Percentiles rank a stretch among this genome's conserved stretches.
Evolutionary conservation across 2,797 vertebrate species (phyloP).

Genomic region (Manis pentadactyla): DNA sequence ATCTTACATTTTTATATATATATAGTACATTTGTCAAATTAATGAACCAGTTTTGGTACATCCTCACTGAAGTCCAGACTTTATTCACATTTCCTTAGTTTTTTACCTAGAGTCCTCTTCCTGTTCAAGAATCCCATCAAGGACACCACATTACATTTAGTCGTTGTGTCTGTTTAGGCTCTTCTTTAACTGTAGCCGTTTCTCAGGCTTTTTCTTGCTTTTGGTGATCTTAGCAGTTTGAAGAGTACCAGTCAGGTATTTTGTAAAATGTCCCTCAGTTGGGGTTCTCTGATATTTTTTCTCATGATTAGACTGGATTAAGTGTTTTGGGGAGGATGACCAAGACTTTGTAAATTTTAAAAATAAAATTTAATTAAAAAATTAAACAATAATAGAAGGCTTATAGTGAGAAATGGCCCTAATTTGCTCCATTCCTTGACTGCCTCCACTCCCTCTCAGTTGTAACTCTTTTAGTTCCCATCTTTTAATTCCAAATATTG

Average conservation of each 20-base stretch:
- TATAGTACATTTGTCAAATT: not conserved
- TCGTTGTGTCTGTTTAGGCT: not conserved
- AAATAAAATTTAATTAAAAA: slow-evolving; percentile 15
- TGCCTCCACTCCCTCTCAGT: not conserved
- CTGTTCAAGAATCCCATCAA: not conserved
- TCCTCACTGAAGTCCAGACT: not conserved
- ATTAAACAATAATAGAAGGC: not conserved
- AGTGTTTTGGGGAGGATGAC: not conserved
- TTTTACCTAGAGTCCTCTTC: not conserved
- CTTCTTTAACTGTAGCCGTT: not conserved
- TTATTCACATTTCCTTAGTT: not conserved
- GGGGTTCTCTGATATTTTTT: not conserved
- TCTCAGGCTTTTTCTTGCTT: not conserved
- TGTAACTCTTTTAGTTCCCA: not conserved
- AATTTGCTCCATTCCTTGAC: not conserved
- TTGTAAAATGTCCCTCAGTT: not conserved
- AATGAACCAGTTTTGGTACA: not conserved
- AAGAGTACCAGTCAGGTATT: not conserved
- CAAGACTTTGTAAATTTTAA: not conserved
- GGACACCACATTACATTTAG: not conserved
- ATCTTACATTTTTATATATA: not conserved
- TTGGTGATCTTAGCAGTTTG: not conserved
- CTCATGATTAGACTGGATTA: not conserved
- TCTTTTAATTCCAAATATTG: slow-evolving; percentile 13
- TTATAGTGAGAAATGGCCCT: not conserved